A percentile compares a stretch with the other conserved stretches of the same genome.
phyloP scores from a whole-genome alignment of 2,888 invertebrate species.

The Eurois occulta region DNA sequence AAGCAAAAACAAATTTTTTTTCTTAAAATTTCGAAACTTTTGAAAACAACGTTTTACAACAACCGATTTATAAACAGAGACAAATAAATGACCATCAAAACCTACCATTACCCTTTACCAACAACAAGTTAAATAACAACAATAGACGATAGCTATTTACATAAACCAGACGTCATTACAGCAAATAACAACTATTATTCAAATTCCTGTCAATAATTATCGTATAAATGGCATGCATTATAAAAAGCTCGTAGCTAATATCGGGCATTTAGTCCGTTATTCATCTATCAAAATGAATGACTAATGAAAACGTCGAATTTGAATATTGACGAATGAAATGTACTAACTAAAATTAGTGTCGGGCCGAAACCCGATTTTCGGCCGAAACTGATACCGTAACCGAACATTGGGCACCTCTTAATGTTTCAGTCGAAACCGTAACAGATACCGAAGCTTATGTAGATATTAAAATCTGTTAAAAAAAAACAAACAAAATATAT shows the following conservation, averaged over 20 bases:
- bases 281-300: constrained; percentile 82
- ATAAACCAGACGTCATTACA: constrained; percentile 34
- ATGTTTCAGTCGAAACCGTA: neutral
- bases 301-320: constrained; percentile 84
- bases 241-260: constrained; percentile 60
- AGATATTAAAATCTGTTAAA: neutral
- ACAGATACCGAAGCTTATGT: neutral
- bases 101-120: constrained; percentile 29
- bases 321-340: constrained; percentile 83
- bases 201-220: constrained; percentile 47
- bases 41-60: neutral
- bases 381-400: neutral
- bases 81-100: constrained; percentile 34
- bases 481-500: neutral
- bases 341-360: constrained; percentile 64
- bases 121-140: constrained; percentile 35
- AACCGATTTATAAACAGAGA: neutral
- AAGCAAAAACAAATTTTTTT: neutral
- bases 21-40: neutral
- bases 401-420: neutral
- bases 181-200: constrained; percentile 45
- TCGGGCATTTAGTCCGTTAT: constrained; percentile 81
- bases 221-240: constrained; percentile 52
- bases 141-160: constrained; percentile 35
- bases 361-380: neutral